Conservation (phyloP, 2,113 vertebrate genomes). For the Sarotherodon lohbergeri region DNA sequence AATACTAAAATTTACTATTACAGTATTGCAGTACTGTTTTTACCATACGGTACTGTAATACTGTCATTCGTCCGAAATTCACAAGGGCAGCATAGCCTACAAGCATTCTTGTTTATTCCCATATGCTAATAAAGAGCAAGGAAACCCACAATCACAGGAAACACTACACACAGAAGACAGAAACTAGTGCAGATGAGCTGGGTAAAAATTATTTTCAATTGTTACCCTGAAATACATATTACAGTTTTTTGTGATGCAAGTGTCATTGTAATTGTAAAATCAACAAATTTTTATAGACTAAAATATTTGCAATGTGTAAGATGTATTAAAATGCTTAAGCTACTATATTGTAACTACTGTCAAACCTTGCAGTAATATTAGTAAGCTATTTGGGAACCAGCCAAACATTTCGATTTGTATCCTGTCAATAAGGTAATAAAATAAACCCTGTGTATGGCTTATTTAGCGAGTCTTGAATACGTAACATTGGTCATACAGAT, state of each 20-base stretch:
- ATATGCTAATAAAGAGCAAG: background rate
- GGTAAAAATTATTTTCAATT: background rate
- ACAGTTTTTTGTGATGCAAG: background rate
- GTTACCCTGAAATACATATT: background rate
- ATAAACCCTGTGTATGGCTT: background rate
- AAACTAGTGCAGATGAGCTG: background rate
- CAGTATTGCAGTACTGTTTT: background rate
- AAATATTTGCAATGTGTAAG: background rate
- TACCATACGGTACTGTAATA: background rate
- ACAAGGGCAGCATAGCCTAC: background rate
- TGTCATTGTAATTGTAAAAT: background rate
- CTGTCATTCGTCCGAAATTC: accelerated
- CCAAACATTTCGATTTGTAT: background rate
- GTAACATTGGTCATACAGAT: background rate
- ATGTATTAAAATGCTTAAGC: background rate
- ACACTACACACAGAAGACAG: background rate
- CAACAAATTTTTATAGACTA: background rate
- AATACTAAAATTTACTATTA: background rate
- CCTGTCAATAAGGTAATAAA: background rate
- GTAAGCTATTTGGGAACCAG: background rate
- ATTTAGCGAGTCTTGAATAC: background rate
- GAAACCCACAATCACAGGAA: background rate
- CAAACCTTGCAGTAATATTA: background rate
- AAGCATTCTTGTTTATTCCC: background rate
- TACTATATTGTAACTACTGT: background rate